Evolutionary conservation across 2,888 invertebrate genomes (phyloP).

Genomic region (Adelphocoris suturalis): DNA sequence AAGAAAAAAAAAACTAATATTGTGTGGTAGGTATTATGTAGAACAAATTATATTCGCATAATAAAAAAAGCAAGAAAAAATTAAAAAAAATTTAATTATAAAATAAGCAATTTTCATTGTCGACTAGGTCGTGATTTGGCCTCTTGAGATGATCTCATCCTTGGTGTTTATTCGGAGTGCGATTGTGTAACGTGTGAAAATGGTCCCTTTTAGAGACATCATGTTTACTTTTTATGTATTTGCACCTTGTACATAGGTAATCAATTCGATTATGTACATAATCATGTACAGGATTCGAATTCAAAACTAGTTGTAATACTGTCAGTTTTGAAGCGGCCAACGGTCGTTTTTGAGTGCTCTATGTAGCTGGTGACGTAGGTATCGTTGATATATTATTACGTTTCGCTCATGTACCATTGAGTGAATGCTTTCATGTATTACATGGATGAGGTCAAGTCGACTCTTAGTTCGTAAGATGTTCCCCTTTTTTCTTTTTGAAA

Average conservation of each 20-base stretch:
- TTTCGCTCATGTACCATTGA: not conserved
- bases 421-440: not conserved
- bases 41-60: not conserved
- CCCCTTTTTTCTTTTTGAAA: not conserved
- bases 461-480: not conserved
- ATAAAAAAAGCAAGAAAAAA: not conserved
- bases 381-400: too few relatives aligned
- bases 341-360: too few relatives aligned
- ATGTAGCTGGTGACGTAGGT: too few relatives aligned
- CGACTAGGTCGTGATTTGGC: not conserved
- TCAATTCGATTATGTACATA: not conserved
- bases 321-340: too few relatives aligned
- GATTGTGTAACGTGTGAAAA: not conserved
- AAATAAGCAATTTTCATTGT: slow-evolving; percentile 1
- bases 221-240: slow-evolving; percentile 7
- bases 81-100: slow-evolving; percentile 16
- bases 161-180: not conserved
- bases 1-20: not conserved
- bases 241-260: not conserved
- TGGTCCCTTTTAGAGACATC: not conserved
- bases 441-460: not conserved
- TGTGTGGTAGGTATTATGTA: slow-evolving; percentile 39
- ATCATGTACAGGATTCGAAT: too few relatives aligned
- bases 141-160: slow-evolving; percentile 1
- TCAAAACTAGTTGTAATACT: too few relatives aligned